phyloP scores from a whole-genome alignment of 2,888 invertebrate genomes.

The Cartodere bifasciata region DNA sequence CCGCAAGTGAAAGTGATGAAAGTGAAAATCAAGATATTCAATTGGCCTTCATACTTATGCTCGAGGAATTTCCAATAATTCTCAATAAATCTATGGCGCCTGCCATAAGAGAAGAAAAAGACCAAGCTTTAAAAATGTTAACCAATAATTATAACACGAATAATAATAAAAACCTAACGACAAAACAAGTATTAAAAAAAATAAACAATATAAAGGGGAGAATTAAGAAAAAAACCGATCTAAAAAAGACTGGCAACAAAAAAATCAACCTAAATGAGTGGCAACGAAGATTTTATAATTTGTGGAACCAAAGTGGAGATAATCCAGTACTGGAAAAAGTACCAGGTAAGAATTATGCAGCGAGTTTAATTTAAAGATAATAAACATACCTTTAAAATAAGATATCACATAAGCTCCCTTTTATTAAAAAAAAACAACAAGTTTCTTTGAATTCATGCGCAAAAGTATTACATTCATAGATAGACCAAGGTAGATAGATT shows the following conservation, averaged over 20 bases:
- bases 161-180: background rate
- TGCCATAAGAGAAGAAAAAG: background rate
- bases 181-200: conserved; percentile 9
- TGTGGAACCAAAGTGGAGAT: conserved; percentile 10
- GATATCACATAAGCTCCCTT: too few relatives aligned
- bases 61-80: conserved; percentile 1
- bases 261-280: conserved; percentile 12
- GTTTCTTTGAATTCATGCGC: too few relatives aligned
- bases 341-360: background rate
- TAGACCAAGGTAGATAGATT: too few relatives aligned
- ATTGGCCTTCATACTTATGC: conserved; percentile 1
- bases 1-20: too few relatives aligned
- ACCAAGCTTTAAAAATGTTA: background rate
- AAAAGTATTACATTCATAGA: too few relatives aligned
- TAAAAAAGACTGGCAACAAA: conserved; percentile 12
- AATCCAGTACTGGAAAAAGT: conserved; percentile 9
- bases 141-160: background rate
- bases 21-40: too few relatives aligned
- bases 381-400: background rate
- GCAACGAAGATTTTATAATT: conserved; percentile 5
- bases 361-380: conserved; percentile 1
- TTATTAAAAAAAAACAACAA: too few relatives aligned
- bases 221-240: conserved; percentile 12
- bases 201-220: conserved; percentile 13
- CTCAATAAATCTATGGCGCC: conserved; percentile 1